Percentiles rank a stretch among this genome's conserved stretches.
Conservation (phyloP, 2,113 vertebrate genomes). For the Varanus komodoensis region DNA sequence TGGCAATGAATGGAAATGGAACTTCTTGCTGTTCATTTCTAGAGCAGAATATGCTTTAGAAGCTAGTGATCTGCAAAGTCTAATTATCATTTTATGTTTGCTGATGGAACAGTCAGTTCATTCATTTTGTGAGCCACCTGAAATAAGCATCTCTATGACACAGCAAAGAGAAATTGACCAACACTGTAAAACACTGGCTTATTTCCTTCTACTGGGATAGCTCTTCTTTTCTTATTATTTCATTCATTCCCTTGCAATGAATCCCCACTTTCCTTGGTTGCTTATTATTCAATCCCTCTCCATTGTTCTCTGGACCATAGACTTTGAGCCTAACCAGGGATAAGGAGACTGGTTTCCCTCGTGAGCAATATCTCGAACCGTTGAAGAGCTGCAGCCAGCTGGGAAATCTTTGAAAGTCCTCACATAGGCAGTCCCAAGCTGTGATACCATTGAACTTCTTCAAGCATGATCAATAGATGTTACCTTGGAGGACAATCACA, state of each 20-base stretch:
- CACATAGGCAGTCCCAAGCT: background rate
- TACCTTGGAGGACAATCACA: background rate
- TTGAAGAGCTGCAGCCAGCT: too few relatives aligned
- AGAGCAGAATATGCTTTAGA: background rate
- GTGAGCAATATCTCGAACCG: background rate
- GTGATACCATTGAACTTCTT: background rate
- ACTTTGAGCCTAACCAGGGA: background rate
- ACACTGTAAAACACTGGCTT: background rate
- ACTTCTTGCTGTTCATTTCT: background rate
- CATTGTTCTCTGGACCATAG: background rate
- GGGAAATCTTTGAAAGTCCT: background rate
- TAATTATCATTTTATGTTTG: background rate
- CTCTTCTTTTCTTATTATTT: background rate
- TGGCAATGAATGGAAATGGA: background rate
- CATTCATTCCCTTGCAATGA: background rate
- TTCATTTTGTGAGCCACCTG: background rate
- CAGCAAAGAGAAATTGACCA: background rate
- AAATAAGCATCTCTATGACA: background rate
- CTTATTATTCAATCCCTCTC: background rate
- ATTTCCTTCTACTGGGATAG: background rate
- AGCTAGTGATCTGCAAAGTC: background rate
- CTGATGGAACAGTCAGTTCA: rapidly evolving
- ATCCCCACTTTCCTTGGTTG: too few relatives aligned
- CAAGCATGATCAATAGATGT: background rate
- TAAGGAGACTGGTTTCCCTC: background rate